Percentiles rank a stretch among this genome's conserved stretches.
Conservation (phyloP, 2,888 invertebrate species). For the Cephalotes varians region DNA sequence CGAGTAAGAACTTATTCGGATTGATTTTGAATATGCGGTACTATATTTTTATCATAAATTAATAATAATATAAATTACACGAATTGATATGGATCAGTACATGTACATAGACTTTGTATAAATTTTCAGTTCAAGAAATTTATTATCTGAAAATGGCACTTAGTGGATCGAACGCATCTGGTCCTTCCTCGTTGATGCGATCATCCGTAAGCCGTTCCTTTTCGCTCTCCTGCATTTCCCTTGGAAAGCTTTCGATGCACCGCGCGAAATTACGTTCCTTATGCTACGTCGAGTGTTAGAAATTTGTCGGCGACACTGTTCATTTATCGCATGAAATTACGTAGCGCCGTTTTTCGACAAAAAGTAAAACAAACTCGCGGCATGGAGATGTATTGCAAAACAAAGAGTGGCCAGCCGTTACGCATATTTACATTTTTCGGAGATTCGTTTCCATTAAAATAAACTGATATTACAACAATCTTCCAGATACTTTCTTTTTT, state of each 20-base stretch:
- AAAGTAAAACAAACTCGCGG: conserved; percentile 38
- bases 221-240: conserved; percentile 51
- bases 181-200: conserved; percentile 67
- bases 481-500: background rate
- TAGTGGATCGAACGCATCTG: conserved; percentile 59
- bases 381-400: conserved; percentile 31
- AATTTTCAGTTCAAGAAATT: background rate
- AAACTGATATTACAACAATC: conserved; percentile 30
- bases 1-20: background rate
- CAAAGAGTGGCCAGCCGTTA: conserved; percentile 31
- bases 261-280: conserved; percentile 40
- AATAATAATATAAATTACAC: background rate
- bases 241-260: conserved; percentile 6
- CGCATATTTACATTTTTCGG: conserved; percentile 45
- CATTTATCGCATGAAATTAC: conserved; percentile 31
- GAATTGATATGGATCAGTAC: background rate
- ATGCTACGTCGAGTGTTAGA: conserved; percentile 36
- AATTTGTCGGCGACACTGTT: conserved; percentile 35
- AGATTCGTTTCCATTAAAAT: conserved; percentile 41
- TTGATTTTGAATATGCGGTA: background rate
- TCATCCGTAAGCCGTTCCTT: conserved; percentile 62
- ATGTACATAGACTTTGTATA: background rate
- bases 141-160: background rate
- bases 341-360: conserved; percentile 31
- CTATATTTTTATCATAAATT: background rate